phyloP scores from a whole-genome alignment of 2,888 invertebrate genomes.

The Rhagophthalmus giganteus region DNA sequence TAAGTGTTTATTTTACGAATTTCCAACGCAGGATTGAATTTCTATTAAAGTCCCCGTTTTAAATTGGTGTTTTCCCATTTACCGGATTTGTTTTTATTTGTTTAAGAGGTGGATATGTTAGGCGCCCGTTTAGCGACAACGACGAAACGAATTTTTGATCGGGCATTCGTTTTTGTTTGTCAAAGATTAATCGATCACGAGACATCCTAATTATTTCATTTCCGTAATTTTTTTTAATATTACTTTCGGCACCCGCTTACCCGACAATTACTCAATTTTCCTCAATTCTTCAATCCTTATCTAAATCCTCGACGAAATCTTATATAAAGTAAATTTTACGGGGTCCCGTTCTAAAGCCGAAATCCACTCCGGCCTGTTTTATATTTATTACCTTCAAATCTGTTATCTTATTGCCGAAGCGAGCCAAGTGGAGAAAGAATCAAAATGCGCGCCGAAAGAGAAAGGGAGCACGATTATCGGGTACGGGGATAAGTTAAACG shows the following conservation, averaged over 20 bases:
- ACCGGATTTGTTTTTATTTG: too few species aligned
- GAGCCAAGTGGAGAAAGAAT: constrained; percentile 10
- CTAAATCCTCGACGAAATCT: constrained; percentile 2
- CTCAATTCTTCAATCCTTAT: not conserved
- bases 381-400: constrained; percentile 25
- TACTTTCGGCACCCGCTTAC: too few species aligned
- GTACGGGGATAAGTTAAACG: constrained; percentile 10
- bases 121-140: too few species aligned
- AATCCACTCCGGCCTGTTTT: constrained; percentile 16
- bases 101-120: too few species aligned
- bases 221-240: not conserved
- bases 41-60: too few species aligned
- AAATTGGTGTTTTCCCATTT: too few species aligned
- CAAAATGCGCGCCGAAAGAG: constrained; percentile 14
- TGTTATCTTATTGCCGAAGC: constrained; percentile 18
- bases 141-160: too few species aligned
- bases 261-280: not conserved
- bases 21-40: too few species aligned
- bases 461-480: constrained; percentile 9
- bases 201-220: too few species aligned
- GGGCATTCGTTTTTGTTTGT: too few species aligned
- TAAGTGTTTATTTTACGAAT: too few species aligned
- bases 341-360: constrained; percentile 14
- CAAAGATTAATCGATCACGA: too few species aligned
- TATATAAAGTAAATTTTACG: constrained; percentile 11